Evolutionary conservation across 2,888 invertebrate species (phyloP), one percentile per base, ranked within the genome.

Genomic region (Ormia ochracea): DNA sequence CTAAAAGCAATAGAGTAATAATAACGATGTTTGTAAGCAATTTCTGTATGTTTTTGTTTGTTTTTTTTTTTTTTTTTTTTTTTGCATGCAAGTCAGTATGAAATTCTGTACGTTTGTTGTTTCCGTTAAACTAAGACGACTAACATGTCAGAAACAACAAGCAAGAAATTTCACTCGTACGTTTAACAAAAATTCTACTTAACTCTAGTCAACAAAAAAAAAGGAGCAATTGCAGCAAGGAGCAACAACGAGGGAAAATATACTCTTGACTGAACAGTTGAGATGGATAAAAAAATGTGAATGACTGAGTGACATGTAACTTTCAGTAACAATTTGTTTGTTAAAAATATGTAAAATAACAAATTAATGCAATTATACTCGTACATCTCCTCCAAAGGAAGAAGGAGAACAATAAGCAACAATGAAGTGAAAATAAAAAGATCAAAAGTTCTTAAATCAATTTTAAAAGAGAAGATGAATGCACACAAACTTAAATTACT

Each of bases 331-430:
- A 79, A 70, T 70, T 31, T 66, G 70, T 43, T 69, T 54, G 65
- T 70, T 65, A 17, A 26, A 14, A 59, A 50, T 74, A 26, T 66
- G 56, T 56, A 12, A 66, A 76, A 63, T 50, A 73, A 73, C 68
- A 77, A 81, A 69, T 77, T 77, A 74, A 81, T 81, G 68, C 70
- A 78, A 78, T 81, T 81, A 74, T 19, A 36, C 19, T 26, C 19
- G 14, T 48, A 19, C 43, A 58, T 38, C 38, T 6, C 21, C 21
- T 10, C 23, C 12, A 26, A 23, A 17, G n/a, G n/a, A 38, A 38
- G 38, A 52, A 38, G 23, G 10, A 10, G 14, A 63, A 63, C 33
- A 50, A 65, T 12, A 36, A 48, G 43, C 10, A 43, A 45, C 26
- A 45, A 26, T 52, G 41, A 61, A 54, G 9, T 43, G 17, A 9